phyloP scores from a whole-genome alignment of 2,888 invertebrate species.

The Digitonthophagus gazella region DNA sequence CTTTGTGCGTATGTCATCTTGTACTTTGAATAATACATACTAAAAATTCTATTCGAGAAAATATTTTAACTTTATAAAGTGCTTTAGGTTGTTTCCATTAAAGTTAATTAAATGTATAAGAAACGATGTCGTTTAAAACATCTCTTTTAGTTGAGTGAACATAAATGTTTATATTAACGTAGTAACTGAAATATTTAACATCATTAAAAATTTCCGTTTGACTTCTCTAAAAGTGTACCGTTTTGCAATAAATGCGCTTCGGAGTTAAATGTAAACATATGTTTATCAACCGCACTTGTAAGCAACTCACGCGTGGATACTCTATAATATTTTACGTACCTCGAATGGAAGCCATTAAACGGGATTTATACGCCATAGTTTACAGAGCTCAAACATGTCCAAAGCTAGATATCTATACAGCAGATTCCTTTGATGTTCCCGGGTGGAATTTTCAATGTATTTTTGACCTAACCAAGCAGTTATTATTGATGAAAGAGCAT shows the following conservation, averaged over 20 bases:
- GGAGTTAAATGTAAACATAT: neutral
- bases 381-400: neutral
- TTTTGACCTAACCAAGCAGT: no score
- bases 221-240: neutral
- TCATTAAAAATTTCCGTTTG: neutral
- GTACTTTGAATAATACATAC: neutral
- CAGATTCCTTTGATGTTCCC: no score
- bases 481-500: no score
- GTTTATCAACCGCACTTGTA: neutral
- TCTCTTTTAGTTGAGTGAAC: no score
- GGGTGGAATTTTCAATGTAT: no score
- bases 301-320: neutral
- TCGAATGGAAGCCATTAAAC: neutral
- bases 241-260: neutral
- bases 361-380: neutral
- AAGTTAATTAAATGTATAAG: neutral
- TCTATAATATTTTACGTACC: neutral
- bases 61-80: neutral
- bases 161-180: neutral
- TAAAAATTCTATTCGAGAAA: neutral
- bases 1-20: neutral
- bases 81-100: neutral
- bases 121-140: neutral
- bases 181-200: neutral
- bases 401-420: no score